Conservation (phyloP, 2,797 vertebrate genomes). For the Ptychobarbus kaznakovi region DNA sequence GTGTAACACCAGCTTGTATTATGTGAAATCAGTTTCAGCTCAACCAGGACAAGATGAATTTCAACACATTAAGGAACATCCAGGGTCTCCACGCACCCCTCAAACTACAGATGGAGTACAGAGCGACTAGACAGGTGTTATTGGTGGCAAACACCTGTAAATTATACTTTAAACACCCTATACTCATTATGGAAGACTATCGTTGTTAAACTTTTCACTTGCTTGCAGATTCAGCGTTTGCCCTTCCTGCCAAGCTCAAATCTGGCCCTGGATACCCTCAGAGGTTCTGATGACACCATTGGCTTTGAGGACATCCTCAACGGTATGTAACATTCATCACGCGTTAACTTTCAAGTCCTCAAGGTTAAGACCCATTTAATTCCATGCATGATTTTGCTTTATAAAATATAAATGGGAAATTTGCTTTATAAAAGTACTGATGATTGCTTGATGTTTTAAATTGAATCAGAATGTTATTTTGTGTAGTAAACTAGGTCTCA, state of each 20-base stretch:
- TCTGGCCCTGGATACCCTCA: constrained; percentile 89
- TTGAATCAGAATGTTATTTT: background rate
- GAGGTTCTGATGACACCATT: constrained; percentile 87
- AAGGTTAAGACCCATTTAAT: background rate
- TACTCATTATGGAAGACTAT: background rate
- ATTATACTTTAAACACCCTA: too few species aligned
- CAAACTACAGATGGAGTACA: constrained; percentile 97
- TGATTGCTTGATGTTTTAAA: background rate
- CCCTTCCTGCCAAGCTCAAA: constrained; percentile 95
- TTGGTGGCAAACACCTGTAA: background rate
- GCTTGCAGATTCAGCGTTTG: constrained; percentile 88
- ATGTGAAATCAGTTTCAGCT: constrained; percentile 83
- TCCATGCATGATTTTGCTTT: background rate
- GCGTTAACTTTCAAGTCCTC: background rate
- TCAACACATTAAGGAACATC: constrained; percentile 91
- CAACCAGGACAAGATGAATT: constrained; percentile 94
- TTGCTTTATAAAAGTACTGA: background rate
- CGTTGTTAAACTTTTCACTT: background rate
- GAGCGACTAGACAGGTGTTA: constrained; percentile 89
- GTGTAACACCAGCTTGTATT: constrained; percentile 3
- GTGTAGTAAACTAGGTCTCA: background rate
- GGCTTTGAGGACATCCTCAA: constrained; percentile 95
- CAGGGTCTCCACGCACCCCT: constrained; percentile 95
- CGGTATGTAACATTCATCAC: constrained; percentile 73
- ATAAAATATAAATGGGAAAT: background rate